These are phyloP conservation scores for Masnerella sp. DNA, from an alignment of 2,888 invertebrate species.

Conservation along the genomic window DNA sequence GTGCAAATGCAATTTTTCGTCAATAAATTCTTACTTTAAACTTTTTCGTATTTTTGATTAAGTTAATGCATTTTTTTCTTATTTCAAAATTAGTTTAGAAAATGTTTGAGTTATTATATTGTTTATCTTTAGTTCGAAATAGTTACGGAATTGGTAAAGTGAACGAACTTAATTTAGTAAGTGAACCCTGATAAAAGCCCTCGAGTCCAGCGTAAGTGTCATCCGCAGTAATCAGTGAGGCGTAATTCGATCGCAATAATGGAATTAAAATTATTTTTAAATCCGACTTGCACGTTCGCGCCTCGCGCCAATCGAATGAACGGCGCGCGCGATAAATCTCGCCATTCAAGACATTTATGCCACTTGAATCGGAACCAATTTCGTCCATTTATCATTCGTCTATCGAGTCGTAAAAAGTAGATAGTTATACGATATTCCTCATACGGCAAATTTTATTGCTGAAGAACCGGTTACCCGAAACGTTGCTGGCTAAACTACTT, in stretches of 20 bases:
- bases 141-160: too few species aligned
- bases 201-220: too few species aligned
- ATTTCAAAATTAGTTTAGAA: too few species aligned
- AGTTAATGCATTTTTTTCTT: too few species aligned
- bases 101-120: too few species aligned
- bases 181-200: too few species aligned
- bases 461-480: not conserved
- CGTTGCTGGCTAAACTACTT: not conserved
- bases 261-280: slow-evolving; percentile 53
- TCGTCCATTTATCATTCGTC: slow-evolving; percentile 56
- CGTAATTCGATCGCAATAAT: slow-evolving; percentile 51
- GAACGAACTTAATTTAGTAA: too few species aligned
- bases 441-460: slow-evolving; percentile 32
- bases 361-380: slow-evolving; percentile 60
- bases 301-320: slow-evolving; percentile 49
- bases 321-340: slow-evolving; percentile 55
- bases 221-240: slow-evolving; percentile 1
- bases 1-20: too few species aligned
- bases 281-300: slow-evolving; percentile 27
- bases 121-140: too few species aligned
- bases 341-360: slow-evolving; percentile 59
- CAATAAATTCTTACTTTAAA: too few species aligned
- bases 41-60: too few species aligned
- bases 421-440: slow-evolving; percentile 46
- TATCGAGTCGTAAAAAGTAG: slow-evolving; percentile 54